A percentile compares a stretch with the other conserved stretches of the same genome.
Evolutionary conservation across 1,140 invertebrate species (phyloP).

Genomic region (Zaprionus camerounensis): DNA sequence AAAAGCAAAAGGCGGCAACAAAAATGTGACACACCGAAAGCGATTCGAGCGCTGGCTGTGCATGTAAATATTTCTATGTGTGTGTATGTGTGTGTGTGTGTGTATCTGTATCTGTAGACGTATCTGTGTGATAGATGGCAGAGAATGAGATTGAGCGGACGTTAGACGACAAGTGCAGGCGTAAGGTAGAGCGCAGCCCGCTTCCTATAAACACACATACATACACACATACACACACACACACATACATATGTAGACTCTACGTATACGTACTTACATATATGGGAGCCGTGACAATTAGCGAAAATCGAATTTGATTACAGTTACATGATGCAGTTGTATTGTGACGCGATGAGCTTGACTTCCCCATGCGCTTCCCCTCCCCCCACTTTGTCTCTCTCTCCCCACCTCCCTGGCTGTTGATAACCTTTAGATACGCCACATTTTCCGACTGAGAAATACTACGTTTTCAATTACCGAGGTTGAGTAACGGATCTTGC

Average conservation of each 20-base stretch:
- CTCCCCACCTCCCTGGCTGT: background rate
- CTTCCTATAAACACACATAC: conserved; percentile 51
- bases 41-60: conserved; percentile 31
- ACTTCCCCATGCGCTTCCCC: conserved; percentile 6
- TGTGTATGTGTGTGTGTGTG: conserved; percentile 15
- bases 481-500: conserved; percentile 62
- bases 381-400: conserved; percentile 5
- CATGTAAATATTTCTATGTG: background rate
- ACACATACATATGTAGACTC: background rate
- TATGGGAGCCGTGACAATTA: conserved; percentile 56
- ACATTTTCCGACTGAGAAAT: conserved; percentile 2
- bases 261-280: background rate
- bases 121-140: background rate
- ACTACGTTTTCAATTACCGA: conserved; percentile 46
- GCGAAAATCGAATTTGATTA: conserved; percentile 79
- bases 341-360: conserved; percentile 61
- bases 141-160: conserved; percentile 9
- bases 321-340: conserved; percentile 57
- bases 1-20: conserved; percentile 52
- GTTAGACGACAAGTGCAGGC: conserved; percentile 62
- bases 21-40: conserved; percentile 77
- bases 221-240: background rate
- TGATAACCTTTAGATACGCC: conserved; percentile 45
- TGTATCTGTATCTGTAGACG: conserved; percentile 7
- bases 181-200: conserved; percentile 69